Percentiles rank a stretch among this genome's conserved stretches.
Conservation (phyloP, 1,140 invertebrate species). For the Wasmannia auropunctata region DNA sequence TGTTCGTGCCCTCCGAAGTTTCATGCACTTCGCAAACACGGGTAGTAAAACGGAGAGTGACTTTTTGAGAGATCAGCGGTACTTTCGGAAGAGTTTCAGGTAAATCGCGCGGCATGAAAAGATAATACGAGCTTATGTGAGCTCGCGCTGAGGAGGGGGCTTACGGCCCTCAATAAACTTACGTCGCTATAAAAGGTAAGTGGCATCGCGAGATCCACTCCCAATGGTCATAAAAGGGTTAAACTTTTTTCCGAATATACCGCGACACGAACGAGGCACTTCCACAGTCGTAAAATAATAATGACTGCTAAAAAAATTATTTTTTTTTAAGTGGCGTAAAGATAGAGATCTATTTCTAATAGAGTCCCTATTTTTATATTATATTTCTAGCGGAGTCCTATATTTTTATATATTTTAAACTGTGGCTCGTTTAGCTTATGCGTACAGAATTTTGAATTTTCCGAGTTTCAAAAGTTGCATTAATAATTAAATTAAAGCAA, state of each 20-base stretch:
- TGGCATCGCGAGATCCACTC: background rate
- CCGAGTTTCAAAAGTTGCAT: background rate
- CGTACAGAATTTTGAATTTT: background rate
- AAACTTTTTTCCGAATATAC: background rate
- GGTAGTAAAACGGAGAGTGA: background rate
- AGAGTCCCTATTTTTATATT: background rate
- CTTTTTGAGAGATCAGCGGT: background rate
- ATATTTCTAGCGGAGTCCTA: background rate
- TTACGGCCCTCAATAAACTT: background rate
- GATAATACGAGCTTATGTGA: background rate
- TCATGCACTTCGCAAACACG: background rate
- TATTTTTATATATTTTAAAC: background rate
- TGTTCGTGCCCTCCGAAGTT: background rate
- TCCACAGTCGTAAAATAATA: background rate
- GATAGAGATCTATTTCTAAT: background rate
- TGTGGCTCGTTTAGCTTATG: background rate
- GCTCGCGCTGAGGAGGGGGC: background rate
- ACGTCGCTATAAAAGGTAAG: slow-evolving; percentile 17
- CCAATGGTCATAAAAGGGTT: background rate
- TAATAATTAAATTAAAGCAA: background rate
- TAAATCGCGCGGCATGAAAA: slow-evolving; percentile 15
- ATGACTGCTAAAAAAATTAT: background rate
- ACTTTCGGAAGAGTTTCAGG: background rate
- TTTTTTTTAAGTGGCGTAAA: background rate
- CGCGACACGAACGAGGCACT: background rate